These are phyloP conservation scores for Lagopus muta DNA, from an alignment of 2,113 vertebrate genomes.

Conservation along the genomic window DNA sequence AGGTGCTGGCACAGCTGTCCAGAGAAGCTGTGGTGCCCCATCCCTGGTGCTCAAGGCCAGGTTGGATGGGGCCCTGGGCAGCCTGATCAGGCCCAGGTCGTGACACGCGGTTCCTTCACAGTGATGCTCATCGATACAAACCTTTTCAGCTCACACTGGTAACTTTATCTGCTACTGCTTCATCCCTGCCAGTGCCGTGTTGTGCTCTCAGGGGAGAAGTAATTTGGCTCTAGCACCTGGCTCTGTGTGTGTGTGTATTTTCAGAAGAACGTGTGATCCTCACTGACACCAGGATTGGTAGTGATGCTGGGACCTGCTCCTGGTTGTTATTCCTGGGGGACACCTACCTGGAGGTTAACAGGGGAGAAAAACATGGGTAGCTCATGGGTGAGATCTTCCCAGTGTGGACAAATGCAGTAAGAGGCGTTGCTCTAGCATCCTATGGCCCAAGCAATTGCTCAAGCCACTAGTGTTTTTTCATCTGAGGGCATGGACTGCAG, in stretches of 20 bases:
- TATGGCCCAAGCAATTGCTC: background rate
- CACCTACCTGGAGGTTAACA: background rate
- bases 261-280: background rate
- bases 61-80: too few species aligned
- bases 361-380: background rate
- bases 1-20: too few species aligned
- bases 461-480: background rate
- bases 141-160: background rate
- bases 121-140: fast-evolving
- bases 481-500: background rate
- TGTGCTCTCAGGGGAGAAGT: background rate
- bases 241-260: background rate
- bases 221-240: background rate
- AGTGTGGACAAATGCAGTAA: background rate
- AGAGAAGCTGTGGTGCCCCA: too few species aligned
- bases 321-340: background rate
- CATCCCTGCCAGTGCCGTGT: background rate
- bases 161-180: background rate
- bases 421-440: background rate
- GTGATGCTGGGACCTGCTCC: background rate
- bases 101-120: background rate
- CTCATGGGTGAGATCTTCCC: background rate
- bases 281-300: background rate
- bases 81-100: background rate
- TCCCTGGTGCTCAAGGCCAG: too few species aligned